Percentiles rank a stretch among this genome's conserved stretches.
These are phyloP conservation scores for Gymnocheta viridis DNA, from an alignment of 2,888 invertebrate species.

Conservation along the genomic window DNA sequence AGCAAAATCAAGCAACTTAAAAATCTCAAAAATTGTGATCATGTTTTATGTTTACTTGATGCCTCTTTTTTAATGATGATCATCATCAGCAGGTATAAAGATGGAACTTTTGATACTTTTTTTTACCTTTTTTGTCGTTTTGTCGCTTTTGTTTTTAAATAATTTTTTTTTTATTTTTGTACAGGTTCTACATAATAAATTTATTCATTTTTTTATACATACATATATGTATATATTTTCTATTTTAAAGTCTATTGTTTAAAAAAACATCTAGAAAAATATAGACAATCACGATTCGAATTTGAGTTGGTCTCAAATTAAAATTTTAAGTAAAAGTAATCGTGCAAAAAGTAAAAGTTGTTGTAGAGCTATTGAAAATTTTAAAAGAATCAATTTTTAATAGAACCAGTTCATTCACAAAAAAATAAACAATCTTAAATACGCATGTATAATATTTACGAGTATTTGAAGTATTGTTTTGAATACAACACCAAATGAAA, in stretches of 20 bases:
- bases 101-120: background rate
- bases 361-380: background rate
- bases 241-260: slow-evolving; percentile 27
- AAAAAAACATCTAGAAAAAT: background rate
- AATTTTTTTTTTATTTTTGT: background rate
- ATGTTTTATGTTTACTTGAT: slow-evolving; percentile 45
- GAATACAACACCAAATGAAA: background rate
- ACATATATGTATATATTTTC: slow-evolving; percentile 1
- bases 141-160: background rate
- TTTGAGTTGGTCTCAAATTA: background rate
- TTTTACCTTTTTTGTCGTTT: background rate
- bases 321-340: slow-evolving; percentile 35
- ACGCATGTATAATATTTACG: background rate
- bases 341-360: slow-evolving; percentile 38
- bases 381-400: background rate
- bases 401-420: background rate
- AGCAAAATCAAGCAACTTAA: slow-evolving; percentile 13
- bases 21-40: slow-evolving; percentile 18
- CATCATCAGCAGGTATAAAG: slow-evolving; percentile 4
- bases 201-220: background rate
- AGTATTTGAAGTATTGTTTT: background rate
- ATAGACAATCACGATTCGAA: background rate
- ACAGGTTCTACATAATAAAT: slow-evolving; percentile 1
- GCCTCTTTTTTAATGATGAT: background rate
- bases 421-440: background rate